Conservation (phyloP, 2,888 invertebrate species). For the Stictocephala bisonia region DNA sequence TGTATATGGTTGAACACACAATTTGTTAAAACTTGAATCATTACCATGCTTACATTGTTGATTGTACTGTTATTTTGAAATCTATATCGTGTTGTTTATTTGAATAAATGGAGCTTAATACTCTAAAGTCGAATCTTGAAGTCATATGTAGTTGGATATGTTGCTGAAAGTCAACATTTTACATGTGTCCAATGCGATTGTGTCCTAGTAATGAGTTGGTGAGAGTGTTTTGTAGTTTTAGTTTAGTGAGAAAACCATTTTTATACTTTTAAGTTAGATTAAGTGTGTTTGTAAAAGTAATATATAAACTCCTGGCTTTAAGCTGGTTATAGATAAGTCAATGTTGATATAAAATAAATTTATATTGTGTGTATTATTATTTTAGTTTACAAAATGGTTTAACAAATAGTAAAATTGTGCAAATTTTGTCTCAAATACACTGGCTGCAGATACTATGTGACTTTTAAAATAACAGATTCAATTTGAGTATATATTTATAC, state of each 20-base stretch:
- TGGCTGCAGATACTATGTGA: not conserved
- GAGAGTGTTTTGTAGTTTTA: constrained; percentile 20
- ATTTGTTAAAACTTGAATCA: no score
- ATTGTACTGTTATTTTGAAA: no score
- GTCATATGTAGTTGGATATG: no score
- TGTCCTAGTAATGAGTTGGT: no score
- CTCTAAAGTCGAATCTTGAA: no score
- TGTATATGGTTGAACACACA: no score
- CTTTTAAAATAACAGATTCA: not conserved
- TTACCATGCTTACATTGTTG: no score
- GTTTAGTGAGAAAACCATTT: constrained; percentile 6
- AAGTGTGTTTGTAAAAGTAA: constrained; percentile 18
- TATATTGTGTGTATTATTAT: not conserved
- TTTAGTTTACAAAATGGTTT: not conserved
- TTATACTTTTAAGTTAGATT: constrained; percentile 31
- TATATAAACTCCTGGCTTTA: constrained; percentile 6
- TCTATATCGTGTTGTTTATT: no score
- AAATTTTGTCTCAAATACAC: not conserved
- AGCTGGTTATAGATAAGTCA: not conserved
- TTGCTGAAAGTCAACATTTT: no score
- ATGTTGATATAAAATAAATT: not conserved
- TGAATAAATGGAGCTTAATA: no score
- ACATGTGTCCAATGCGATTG: no score
- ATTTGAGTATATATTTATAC: no score
- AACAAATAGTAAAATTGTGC: not conserved